Conservation (phyloP, 1,140 invertebrate genomes). For the Leptopilina boulardi region DNA sequence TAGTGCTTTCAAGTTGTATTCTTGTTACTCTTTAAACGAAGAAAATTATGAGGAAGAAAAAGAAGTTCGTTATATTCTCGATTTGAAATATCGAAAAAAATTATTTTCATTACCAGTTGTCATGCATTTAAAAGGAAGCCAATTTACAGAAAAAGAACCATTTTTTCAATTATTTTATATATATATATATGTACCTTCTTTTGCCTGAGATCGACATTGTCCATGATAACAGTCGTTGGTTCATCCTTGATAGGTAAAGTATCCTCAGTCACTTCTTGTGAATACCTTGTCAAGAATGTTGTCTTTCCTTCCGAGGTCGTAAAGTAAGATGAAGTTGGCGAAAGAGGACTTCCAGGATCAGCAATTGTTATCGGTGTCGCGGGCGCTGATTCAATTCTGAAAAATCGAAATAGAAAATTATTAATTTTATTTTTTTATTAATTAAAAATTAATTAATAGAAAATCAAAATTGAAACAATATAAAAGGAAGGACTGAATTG, state of each 20-base stretch:
- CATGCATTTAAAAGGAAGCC: neutral
- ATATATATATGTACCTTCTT: conserved; percentile 78
- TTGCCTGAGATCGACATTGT: conserved; percentile 80
- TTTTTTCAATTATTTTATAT: neutral
- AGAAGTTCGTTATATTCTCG: neutral
- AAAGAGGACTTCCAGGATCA: conserved; percentile 72
- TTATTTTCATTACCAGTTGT: neutral
- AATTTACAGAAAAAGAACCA: conserved; percentile 40
- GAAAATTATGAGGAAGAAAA: neutral
- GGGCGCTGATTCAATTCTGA: conserved; percentile 67
- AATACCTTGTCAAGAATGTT: conserved; percentile 80
- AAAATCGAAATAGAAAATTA: too few species aligned
- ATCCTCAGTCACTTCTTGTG: conserved; percentile 76
- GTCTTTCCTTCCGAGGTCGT: conserved; percentile 84
- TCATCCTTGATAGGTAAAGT: conserved; percentile 57
- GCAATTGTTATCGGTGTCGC: conserved; percentile 64
- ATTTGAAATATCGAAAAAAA: neutral
- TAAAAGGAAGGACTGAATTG: too few species aligned
- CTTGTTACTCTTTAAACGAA: too few species aligned
- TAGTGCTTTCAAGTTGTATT: too few species aligned
- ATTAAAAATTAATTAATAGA: conserved; percentile 35
- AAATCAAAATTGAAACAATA: conserved; percentile 5
- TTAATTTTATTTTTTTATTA: too few species aligned
- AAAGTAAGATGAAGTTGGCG: conserved; percentile 81
- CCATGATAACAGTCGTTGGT: conserved; percentile 64